These are phyloP conservation scores for Drosophila jambulina DNA, from an alignment of 1,140 invertebrate genomes.

Conservation along the genomic window DNA sequence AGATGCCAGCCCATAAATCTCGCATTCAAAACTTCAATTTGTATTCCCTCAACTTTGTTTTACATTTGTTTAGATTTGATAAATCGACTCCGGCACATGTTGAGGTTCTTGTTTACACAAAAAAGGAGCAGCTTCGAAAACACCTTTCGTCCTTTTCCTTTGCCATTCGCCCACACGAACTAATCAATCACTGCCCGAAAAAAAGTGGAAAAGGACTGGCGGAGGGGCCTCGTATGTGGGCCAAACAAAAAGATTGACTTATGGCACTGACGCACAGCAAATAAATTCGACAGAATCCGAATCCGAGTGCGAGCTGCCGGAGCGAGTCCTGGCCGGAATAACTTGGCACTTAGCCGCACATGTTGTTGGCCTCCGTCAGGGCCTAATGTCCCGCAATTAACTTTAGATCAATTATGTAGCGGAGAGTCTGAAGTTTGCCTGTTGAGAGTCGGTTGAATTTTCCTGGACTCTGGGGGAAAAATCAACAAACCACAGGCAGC, in stretches of 20 bases:
- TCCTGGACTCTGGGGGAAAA: neutral
- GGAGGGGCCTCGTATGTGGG: neutral
- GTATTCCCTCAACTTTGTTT: constrained; percentile 48
- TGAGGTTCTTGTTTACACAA: constrained; percentile 44
- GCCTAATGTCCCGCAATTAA: constrained; percentile 76
- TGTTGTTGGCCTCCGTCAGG: constrained; percentile 42
- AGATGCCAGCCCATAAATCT: constrained; percentile 41
- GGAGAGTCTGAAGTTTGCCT: constrained; percentile 18
- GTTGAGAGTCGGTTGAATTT: constrained; percentile 7
- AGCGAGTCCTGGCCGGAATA: constrained; percentile 38
- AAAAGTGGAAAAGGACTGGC: neutral
- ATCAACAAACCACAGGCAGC: neutral
- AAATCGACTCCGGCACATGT: constrained; percentile 44
- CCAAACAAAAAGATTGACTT: constrained; percentile 63
- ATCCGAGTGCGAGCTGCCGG: constrained; percentile 1
- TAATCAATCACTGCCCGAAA: constrained; percentile 58
- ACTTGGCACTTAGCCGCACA: constrained; percentile 72
- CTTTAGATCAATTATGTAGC: constrained; percentile 75
- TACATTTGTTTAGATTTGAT: constrained; percentile 53
- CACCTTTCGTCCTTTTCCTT: constrained; percentile 20
- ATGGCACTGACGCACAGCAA: constrained; percentile 57
- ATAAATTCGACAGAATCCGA: constrained; percentile 36
- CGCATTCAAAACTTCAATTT: constrained; percentile 42
- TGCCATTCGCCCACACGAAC: constrained; percentile 17
- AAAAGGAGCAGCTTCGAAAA: constrained; percentile 36